These are phyloP conservation scores for Ptychochromis oligacanthus DNA, from an alignment of 2,113 vertebrate species.

Conservation along the genomic window DNA sequence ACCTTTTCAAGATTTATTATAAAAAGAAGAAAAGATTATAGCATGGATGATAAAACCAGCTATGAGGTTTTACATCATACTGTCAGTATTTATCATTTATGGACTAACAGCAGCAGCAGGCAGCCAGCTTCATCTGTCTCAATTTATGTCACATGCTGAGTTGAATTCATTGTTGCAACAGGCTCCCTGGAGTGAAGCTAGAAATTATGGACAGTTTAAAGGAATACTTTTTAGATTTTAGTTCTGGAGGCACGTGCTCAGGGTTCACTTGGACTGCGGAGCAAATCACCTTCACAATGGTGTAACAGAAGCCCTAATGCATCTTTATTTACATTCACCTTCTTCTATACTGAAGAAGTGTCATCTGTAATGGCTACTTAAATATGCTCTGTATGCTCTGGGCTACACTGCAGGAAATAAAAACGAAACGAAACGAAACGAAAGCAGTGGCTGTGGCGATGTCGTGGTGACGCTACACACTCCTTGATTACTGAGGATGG, in stretches of 20 bases:
- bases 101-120: neutral
- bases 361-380: too few relatives aligned
- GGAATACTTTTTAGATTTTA: neutral
- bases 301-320: neutral
- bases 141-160: constrained; percentile 1
- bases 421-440: too few relatives aligned
- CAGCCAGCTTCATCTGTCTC: neutral
- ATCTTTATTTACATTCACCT: too few relatives aligned
- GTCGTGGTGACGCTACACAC: neutral
- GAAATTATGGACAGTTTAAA: neutral
- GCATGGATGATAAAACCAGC: neutral
- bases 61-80: constrained; percentile 8
- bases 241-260: neutral
- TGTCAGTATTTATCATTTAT: neutral
- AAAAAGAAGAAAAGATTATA: neutral
- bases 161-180: neutral
- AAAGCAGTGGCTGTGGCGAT: neutral
- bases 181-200: neutral
- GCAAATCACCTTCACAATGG: neutral
- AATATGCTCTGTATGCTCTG: neutral
- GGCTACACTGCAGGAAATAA: neutral
- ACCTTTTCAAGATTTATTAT: constrained; percentile 1
- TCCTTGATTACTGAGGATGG: too few relatives aligned
- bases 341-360: too few relatives aligned
- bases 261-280: neutral